Percentiles rank a stretch among this genome's conserved stretches.
These are phyloP conservation scores for Tachypleus tridentatus DNA, from an alignment of 1,140 invertebrate genomes.

Conservation along the genomic window DNA sequence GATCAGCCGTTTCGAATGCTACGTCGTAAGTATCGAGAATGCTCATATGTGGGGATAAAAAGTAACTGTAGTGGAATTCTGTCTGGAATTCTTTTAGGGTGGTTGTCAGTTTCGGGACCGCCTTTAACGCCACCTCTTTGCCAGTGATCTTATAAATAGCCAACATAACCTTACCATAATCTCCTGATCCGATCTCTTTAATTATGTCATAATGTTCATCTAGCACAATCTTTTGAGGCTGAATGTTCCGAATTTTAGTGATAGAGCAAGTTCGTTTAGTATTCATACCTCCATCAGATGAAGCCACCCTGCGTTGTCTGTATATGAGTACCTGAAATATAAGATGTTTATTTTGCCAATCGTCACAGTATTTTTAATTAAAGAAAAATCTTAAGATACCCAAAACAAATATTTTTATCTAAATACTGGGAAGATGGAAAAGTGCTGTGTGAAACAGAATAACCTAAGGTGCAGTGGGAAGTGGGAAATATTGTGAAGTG, in stretches of 20 bases:
- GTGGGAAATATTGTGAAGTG: too few species aligned
- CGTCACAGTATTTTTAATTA: too few species aligned
- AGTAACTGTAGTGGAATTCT: slow-evolving; percentile 47
- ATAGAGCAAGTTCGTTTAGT: slow-evolving; percentile 15
- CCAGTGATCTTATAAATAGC: slow-evolving; percentile 73
- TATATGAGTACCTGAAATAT: too few species aligned
- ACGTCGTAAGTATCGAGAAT: slow-evolving; percentile 70
- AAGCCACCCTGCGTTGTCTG: background rate
- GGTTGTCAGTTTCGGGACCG: slow-evolving; percentile 33
- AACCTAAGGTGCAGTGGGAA: too few species aligned
- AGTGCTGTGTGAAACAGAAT: too few species aligned
- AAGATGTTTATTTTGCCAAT: too few species aligned
- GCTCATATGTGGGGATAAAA: slow-evolving; percentile 41
- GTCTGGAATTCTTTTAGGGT: slow-evolving; percentile 39
- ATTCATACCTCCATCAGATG: slow-evolving; percentile 1
- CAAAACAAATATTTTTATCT: too few species aligned
- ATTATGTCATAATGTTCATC: slow-evolving; percentile 78
- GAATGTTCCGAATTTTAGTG: slow-evolving; percentile 27
- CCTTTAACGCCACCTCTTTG: slow-evolving; percentile 48
- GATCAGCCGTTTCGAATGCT: slow-evolving; percentile 44
- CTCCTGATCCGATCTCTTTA: slow-evolving; percentile 85
- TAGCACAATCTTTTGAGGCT: slow-evolving; percentile 48
- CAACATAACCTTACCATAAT: slow-evolving; percentile 79
- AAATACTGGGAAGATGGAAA: too few species aligned
- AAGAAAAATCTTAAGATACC: too few species aligned